Evolutionary conservation across 2,888 invertebrate species (phyloP).

Genomic region (Andrena trimmerana): DNA sequence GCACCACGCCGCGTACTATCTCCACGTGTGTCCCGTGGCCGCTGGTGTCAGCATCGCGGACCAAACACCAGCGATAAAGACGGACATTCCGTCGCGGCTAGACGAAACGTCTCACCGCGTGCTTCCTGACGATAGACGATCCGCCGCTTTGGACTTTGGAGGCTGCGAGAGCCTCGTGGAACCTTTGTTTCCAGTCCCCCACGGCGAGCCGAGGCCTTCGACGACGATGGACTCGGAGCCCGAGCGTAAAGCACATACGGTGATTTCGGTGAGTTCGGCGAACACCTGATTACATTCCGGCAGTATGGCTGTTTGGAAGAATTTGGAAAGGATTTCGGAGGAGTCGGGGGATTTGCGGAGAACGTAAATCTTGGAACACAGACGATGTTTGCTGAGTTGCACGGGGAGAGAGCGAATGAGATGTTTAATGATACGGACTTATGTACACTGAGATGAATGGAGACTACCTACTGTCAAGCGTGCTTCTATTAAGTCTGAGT

Average conservation of each 20-base stretch:
- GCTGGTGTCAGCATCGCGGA: constrained; percentile 63
- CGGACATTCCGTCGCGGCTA: constrained; percentile 34
- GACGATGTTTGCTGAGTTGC: too few species aligned
- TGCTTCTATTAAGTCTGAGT: too few species aligned
- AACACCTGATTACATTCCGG: too few species aligned
- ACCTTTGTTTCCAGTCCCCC: neutral
- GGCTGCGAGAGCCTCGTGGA: neutral
- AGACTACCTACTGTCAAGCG: too few species aligned
- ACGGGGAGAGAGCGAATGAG: too few species aligned
- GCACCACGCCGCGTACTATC: constrained; percentile 69
- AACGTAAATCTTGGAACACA: too few species aligned
- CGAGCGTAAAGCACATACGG: neutral
- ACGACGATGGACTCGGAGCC: neutral
- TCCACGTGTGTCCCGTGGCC: constrained; percentile 69
- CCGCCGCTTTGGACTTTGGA: neutral
- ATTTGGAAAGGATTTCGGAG: too few species aligned
- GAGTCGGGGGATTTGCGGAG: too few species aligned
- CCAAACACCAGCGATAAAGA: constrained; percentile 46
- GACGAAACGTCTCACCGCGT: constrained; percentile 39
- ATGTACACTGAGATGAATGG: too few species aligned
- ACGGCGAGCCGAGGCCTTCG: neutral
- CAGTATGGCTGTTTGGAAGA: too few species aligned
- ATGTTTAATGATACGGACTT: too few species aligned
- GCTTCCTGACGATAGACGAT: constrained; percentile 22
- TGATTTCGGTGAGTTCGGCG: neutral